A percentile compares a stretch with the other conserved stretches of the same genome.
These are phyloP conservation scores for Etheostoma nigrum DNA, from an alignment of 2,797 vertebrate genomes.

Conservation along the genomic window DNA sequence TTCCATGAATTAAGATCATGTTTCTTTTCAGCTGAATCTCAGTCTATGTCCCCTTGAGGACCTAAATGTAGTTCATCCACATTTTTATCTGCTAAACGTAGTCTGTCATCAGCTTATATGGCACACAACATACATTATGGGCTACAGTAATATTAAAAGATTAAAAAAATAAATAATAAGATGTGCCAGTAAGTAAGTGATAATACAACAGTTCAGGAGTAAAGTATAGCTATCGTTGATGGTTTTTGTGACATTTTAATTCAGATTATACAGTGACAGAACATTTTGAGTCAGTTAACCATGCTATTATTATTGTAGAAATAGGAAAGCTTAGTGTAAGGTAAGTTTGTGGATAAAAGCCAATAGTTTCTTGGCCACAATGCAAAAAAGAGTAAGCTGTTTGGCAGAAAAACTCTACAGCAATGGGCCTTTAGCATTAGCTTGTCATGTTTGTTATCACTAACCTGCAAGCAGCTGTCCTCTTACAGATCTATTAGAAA, in stretches of 20 bases:
- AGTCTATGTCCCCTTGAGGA: background rate
- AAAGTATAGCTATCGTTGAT: background rate
- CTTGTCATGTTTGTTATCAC: background rate
- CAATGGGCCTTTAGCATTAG: background rate
- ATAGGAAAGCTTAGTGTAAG: background rate
- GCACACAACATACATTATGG: background rate
- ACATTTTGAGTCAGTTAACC: background rate
- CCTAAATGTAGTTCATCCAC: conserved; percentile 28
- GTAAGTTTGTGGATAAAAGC: background rate
- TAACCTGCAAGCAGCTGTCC: background rate
- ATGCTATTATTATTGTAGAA: background rate
- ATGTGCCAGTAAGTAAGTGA: background rate
- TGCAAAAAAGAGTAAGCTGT: conserved; percentile 3
- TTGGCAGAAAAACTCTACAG: background rate
- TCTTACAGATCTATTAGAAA: background rate
- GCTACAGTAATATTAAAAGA: too few species aligned
- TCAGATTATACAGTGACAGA: background rate
- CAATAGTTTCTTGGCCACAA: conserved; percentile 9
- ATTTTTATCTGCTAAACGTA: conserved; percentile 21
- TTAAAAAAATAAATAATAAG: too few species aligned
- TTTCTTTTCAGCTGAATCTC: conserved; percentile 31
- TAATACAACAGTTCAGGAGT: background rate
- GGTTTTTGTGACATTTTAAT: background rate
- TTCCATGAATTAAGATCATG: conserved; percentile 32
- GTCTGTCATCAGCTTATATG: conserved; percentile 1